Evolutionary conservation across 1,140 invertebrate genomes (phyloP), one percentile per base, ranked within the genome.

Genomic region (Hycleus phaleratus): DNA sequence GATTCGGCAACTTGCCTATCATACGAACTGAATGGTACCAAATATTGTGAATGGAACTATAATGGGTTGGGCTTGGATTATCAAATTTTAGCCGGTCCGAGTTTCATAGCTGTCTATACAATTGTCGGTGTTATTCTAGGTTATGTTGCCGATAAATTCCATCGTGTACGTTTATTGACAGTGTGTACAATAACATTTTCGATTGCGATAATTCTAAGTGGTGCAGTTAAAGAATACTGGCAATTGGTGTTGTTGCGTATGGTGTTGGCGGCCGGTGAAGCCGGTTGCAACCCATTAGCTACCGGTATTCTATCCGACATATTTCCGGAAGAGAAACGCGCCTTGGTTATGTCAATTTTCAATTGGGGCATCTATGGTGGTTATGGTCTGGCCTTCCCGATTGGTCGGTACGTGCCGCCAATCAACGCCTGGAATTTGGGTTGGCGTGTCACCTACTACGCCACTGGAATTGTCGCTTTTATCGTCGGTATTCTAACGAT

Each of bases 351-450:
- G 79, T 92, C 93, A 1, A 86, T 96, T 51, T 95, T 95, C 76
- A 95, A 95, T 74, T 95, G 91, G 91, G 93, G 93, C 38, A 95
- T 97, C 60, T 97, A 97, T 68, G 89, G 92, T 18, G 93, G 93
- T 8, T 96, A 95, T 62, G 92, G 92, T 42, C 85, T 95, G 46
- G 90, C 92, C 7, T 96, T 94, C 71, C 91, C 91, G 0, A 84
- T 95, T 12, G 93, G 93, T 1, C 84, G 92, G 61, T 95, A 95
- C 65, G 81, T 95, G 42, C 90, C 91, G 1, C 75, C 81, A 43
- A 67, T 87, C 10, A 86, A 95, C 68, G 82, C 86, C 43, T 89
- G 86, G 79, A 81, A 82, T 59, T 70, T 91, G 85, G 90, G 91
- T 26, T 97, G 93, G 93, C 79, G 93, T 67, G 82, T 90, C 18